Base-by-base conservation (phyloP, 30 jellyfish, hydroid and myxozoan species). In the Catostylus mosaicus region DNA sequence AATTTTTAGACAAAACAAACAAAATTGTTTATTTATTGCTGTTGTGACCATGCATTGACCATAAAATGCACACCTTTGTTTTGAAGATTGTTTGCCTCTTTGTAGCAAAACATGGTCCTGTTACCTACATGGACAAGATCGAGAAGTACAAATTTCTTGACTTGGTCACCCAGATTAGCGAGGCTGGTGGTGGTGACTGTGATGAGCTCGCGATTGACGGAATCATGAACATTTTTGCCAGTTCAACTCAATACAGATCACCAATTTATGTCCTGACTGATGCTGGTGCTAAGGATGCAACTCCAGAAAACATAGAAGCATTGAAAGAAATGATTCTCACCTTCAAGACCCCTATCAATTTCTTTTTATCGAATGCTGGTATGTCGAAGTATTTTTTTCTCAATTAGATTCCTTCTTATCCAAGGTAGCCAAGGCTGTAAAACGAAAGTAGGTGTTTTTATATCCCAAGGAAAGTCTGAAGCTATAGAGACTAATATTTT, bases 161-260 rank as follows among this genome's bases (percentile, higher is more conserved):
- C 2, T 69, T 51, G 54, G 52, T 90, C 0, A 82, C 82, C 14
- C 35, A 59, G 9, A 27, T 90, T 26, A 38, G 26, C 29, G 89
- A 87, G 3, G 70, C 33, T 1, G 95, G 95, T 4, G 97, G 97
- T 40, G 93, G 87, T 4, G 97, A 90, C 40, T 90, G 97, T 61
- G 84, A 85, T 0, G 97, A 90, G 67, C 61, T 77, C 66, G 75
- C 96, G 20, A 72, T 78, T 29, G 54, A 47, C 23, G 97, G 97
- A 18, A 90, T 90, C 71, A 48, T 33, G 32, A 70, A 70, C 27
- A 77, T 82, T 3, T 77, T 83, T 60, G 68, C 60, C 7, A 65
- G 77, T n/a, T 54, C 87, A 19, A 22, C 71, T 18, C 67, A 45
- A 48, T 60, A 54, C 61, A 60, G 27, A 22, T 83, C 93, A 30